A percentile compares a stretch with the other conserved stretches of the same genome.
phyloP scores from a whole-genome alignment of 2,888 invertebrate species.

The Lasioglossum morio region DNA sequence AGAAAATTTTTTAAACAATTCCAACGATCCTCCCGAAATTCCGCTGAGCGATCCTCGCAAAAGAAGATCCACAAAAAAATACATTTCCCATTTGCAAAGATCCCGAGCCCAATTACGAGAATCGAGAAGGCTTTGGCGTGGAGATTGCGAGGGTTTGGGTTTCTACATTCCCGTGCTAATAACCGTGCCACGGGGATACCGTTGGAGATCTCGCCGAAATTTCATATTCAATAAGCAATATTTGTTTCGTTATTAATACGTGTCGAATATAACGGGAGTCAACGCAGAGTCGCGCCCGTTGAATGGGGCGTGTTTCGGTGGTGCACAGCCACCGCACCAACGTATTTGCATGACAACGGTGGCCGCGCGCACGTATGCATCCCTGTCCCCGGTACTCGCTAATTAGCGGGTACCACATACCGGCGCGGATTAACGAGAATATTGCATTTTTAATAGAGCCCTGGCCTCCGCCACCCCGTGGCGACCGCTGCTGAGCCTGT shows the following conservation, averaged over 20 bases:
- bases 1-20: background rate
- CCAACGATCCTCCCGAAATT: background rate
- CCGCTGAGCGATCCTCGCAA: too few species aligned
- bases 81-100: background rate
- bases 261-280: slow-evolving; percentile 35
- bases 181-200: background rate
- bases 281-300: slow-evolving; percentile 27
- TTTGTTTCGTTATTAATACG: slow-evolving; percentile 56
- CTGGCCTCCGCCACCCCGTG: slow-evolving; percentile 56
- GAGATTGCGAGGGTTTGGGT: background rate
- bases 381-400: slow-evolving; percentile 72
- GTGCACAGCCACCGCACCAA: slow-evolving; percentile 58
- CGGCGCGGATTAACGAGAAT: slow-evolving; percentile 81
- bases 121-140: background rate
- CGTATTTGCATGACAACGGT: slow-evolving; percentile 82
- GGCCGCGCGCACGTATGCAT: slow-evolving; percentile 68
- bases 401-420: slow-evolving; percentile 82
- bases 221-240: slow-evolving; percentile 60
- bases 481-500: slow-evolving; percentile 42
- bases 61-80: background rate
- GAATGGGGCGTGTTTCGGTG: slow-evolving; percentile 60
- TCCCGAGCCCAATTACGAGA: background rate
- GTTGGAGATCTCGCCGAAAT: slow-evolving; percentile 25
- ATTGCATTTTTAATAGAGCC: slow-evolving; percentile 83
- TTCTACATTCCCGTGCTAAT: background rate